Evolutionary conservation across 2,113 vertebrate species (phyloP), one percentile per base, ranked within the genome.

Genomic region (Gallinago media): DNA sequence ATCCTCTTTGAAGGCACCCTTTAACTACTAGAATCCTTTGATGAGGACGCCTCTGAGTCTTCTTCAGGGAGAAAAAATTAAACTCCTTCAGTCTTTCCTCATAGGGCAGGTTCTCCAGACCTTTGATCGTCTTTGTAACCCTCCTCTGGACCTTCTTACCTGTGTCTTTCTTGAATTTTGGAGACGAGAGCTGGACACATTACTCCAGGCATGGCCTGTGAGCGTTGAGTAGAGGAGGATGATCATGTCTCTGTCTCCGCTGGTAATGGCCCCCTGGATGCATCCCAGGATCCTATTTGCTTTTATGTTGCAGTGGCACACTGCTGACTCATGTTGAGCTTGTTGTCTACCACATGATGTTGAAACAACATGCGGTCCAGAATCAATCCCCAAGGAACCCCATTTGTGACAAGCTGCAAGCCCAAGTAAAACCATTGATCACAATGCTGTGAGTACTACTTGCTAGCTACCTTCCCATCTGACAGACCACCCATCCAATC

Each of bases 281-380:
- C 14, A 56, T 23, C 18, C 29, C 15, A 75, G 25, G 42, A n/a
- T n/a, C 50, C 1, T 0, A 32, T 47, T 58, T 49, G 13, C 13
- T n/a, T 38, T 58, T 10, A 58, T 49, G 3, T 10, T 25, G 15
- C 34, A 38, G 42, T 2, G 2, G 29, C 2, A 0, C 27, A 40
- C 31, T 68, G 63, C 20, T 56, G 40, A 68, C 8, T 55, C 11
- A 55, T 18, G 5, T 36, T 56, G 40, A 38, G 12, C 40, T 67
- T 67, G 17, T 23, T 32, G 42, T 68, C 20, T n/a, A 20, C 42
- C 25, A 38, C 12, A 27, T 29, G 27, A 54, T 54, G 52, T 49
- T 65, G n/a, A 65, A 73, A 63, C 13, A 65, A 3, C 14, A 32
- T 23, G 18, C 22, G 8, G 32, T n/a, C 44, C 26, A 36, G 14